Base-by-base conservation (phyloP, 37 sponge, comb jelly and placozoan genomes). In the Spongilla lacustris region DNA sequence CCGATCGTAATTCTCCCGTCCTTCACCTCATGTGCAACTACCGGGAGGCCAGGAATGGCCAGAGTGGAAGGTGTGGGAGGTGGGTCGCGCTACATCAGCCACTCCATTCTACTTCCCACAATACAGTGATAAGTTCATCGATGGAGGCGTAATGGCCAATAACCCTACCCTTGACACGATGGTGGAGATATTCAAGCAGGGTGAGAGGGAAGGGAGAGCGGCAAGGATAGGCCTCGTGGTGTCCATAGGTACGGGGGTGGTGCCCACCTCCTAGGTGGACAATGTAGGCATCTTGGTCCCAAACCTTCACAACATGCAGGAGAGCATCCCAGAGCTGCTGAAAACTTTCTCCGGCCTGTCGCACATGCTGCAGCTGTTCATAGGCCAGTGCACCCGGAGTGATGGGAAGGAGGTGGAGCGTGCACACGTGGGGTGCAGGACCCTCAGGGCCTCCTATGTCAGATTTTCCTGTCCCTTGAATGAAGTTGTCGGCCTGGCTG, bases 131-230 rank as follows among this genome's bases (percentile, higher is more conserved):
- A 67, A 76, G 66, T 89, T 92, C 67, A 27, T 92, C 6, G 93
- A 92, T 75, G 93, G 93, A 0, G 93, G 93, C 6, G 67, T 88
- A 9, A 85, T 92, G 86, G 86, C 93, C 46, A 92, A 92, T 80
- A 92, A 92, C 74, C 93, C 93, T 0, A 92, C 93, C 1, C 70
- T 92, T 17, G 83, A 81, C 71, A 77, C 78, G 23, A 86, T 92
- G 74, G 73, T 86, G 33, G 93, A 92, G 75, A 85, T 92, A 50
- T 71, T 89, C 2, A 36, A 81, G 35, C 76, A 77, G 68, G 80
- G 36, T 26, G 73, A 68, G 49, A 83, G 58, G 10, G 80, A 80
- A 22, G 81, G 85, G 13, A 34, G 75, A 37, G 75, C 76, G 2
- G 70, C 70, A n/a, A 83, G 69, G 67, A 30, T 89, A 36, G 84